Evolutionary conservation across 2,797 vertebrate species (phyloP), one percentile per base, ranked within the genome.

Genomic region (Monodelphis domestica): DNA sequence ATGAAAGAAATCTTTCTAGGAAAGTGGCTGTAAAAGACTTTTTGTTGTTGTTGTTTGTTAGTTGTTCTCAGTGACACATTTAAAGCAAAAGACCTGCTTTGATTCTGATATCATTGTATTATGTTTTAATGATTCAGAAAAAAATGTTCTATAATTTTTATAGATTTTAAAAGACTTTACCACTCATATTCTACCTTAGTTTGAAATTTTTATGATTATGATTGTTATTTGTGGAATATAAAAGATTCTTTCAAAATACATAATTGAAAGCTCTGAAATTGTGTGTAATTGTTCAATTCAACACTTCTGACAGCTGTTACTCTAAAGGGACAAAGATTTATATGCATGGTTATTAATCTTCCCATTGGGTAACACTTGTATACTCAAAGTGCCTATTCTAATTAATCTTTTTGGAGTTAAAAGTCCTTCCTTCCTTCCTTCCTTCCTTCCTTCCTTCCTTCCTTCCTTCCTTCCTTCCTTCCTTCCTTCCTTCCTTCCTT

Each of bases 81-180:
- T 94, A 95, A 94, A 97, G 91, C 94, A 96, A 94, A 91, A 63
- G 51, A 38, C 26, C 70, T 53, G 33, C 89, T 95, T 95, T 93
- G 56, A 21, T 90, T 93, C 94, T 93, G 88, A 52, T 29, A 26
- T 93, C n/a, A 53, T 87, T 94, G 4, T 88, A 26, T 92, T 94
- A 94, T 54, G 21, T 93, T 93, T 95, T 88, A 92, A 93, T 90
- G 90, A 91, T 90, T 94, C 3, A 78, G 91, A 11, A 88, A 91
- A n/a, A 93, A 53, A 91, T 70, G 12, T 93, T 96, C 93, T 93
- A 87, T 91, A 90, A 92, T 90, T 53, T 87, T 70, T 70, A n/a
- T 29, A 92, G 33, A n/a, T 11, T 92, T 95, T 95, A 87, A 33
- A 92, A 91, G 38, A 21, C 29, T 87, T 45, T 9, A 51, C 87